Evolutionary conservation across 2,113 vertebrate genomes (phyloP).

Genomic region (Turnix velox): DNA sequence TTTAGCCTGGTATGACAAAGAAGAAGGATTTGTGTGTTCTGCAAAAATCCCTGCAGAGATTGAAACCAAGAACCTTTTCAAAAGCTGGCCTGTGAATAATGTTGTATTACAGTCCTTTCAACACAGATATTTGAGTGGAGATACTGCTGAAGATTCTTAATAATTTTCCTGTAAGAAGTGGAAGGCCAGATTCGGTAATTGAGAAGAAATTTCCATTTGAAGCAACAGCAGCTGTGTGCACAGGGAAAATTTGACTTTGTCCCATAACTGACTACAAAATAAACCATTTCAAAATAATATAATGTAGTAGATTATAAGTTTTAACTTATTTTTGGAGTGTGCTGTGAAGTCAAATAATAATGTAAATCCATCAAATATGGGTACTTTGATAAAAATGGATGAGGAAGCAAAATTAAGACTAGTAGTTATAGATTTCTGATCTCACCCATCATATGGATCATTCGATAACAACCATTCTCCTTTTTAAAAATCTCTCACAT

Average conservation of each 20-base stretch:
- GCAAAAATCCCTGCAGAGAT: not conserved
- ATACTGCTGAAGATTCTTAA: not conserved
- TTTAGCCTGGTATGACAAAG: slow-evolving; percentile 9
- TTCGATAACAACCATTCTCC: not conserved
- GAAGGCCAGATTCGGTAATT: not conserved
- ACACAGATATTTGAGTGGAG: not conserved
- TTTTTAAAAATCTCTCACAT: not conserved
- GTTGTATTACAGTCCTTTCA: not conserved
- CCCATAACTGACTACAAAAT: not conserved
- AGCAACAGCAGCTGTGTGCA: not conserved
- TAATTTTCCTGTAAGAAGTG: not conserved
- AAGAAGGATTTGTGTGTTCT: not conserved
- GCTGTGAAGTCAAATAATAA: not conserved
- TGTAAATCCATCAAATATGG: not conserved
- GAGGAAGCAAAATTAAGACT: not conserved
- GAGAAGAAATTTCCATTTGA: not conserved
- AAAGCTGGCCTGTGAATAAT: not conserved
- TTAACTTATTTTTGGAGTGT: not conserved
- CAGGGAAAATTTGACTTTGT: not conserved
- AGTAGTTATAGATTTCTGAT: not conserved
- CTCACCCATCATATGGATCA: accelerated
- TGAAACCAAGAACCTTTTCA: not conserved
- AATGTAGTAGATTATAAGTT: not conserved
- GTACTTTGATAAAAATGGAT: not conserved
- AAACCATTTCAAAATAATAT: not conserved